phyloP scores from a whole-genome alignment of 2,113 vertebrate genomes.

The Poecile atricapillus region DNA sequence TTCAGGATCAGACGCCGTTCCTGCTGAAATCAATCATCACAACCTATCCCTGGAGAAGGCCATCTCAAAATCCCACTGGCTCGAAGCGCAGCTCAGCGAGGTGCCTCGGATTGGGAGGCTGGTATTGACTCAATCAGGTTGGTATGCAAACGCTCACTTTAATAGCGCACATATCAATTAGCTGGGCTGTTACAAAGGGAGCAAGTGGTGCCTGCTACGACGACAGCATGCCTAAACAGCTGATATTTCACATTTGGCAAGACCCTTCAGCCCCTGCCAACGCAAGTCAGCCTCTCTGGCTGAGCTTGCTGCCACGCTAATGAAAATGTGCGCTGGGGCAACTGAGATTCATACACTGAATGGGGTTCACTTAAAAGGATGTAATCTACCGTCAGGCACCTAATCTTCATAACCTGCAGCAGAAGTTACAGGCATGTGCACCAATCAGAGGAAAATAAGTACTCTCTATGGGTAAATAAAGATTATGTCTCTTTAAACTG shows the following conservation, averaged over 20 bases:
- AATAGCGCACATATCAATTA: not conserved
- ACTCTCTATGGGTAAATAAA: conserved; percentile 61
- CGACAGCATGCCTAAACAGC: not conserved
- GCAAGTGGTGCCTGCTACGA: not conserved
- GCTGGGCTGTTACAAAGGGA: not conserved
- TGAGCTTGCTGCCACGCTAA: not conserved
- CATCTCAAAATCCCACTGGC: not conserved
- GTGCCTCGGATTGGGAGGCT: not conserved
- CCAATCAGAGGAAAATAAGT: conserved; percentile 27
- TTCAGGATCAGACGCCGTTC: not conserved
- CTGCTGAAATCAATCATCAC: conserved; percentile 21
- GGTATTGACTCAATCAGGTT: not conserved
- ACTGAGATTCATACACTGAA: not conserved
- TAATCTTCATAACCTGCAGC: conserved; percentile 7
- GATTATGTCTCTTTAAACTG: conserved; percentile 53
- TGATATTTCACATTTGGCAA: not conserved
- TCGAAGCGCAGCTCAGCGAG: not conserved
- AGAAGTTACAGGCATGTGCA: not conserved
- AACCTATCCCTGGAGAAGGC: not conserved
- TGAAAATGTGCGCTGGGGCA: not conserved
- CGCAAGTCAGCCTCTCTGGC: not conserved
- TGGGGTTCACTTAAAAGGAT: not conserved
- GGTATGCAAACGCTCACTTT: not conserved
- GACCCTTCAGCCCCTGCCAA: not conserved
- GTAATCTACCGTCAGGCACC: not conserved